Evolutionary conservation across 1,140 invertebrate genomes (phyloP), one percentile per base, ranked within the genome.

Genomic region (Pentalonia nigronervosa): DNA sequence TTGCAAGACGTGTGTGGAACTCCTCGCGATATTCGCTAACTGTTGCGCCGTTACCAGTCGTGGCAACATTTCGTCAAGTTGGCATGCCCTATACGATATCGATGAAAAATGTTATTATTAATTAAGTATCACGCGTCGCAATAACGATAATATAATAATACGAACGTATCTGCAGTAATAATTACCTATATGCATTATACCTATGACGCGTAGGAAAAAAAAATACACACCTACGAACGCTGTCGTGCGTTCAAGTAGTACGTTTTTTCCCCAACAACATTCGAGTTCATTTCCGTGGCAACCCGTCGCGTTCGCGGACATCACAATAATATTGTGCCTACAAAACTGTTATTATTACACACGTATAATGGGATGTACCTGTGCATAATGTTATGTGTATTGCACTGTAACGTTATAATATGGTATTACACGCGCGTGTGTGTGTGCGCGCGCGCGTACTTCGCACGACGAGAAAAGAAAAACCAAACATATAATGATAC

Each of bases 221-320:
- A 9, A 41, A 45, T 25, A 84, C 20, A 41, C 41, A 25, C 36
- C 83, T 45, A 41, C 83, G 83, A 84, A 23, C 36, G 25, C 30
- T 34, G 34, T 17, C 14, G 21, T 84, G 9, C 23, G 8, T 84
- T 45, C 41, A 14, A 25, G 23, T 41, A 45, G 41, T 84, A 45
- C 36, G 83, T 87, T 48, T 88, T 88, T 88, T 88, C 87, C 47
- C 9, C 21, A 36, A 34, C 48, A 48, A 9, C 87, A 21, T 53
- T 34, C 30, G 47, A 89, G 34, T 89, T 89, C 88, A 25, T 89
- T n/a, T 89, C 88, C 88, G 34, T 89, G 50, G 50, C 88, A 89
- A 89, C 88, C 88, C 14, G 9, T 20, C 53, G 50, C 48, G 87
- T 89, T 89, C 53, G 48, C 25, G 87, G 48, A 89, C 87, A 89